Evolutionary conservation across 1,140 invertebrate species (phyloP).

Genomic region (Drosophila paulistorum): DNA sequence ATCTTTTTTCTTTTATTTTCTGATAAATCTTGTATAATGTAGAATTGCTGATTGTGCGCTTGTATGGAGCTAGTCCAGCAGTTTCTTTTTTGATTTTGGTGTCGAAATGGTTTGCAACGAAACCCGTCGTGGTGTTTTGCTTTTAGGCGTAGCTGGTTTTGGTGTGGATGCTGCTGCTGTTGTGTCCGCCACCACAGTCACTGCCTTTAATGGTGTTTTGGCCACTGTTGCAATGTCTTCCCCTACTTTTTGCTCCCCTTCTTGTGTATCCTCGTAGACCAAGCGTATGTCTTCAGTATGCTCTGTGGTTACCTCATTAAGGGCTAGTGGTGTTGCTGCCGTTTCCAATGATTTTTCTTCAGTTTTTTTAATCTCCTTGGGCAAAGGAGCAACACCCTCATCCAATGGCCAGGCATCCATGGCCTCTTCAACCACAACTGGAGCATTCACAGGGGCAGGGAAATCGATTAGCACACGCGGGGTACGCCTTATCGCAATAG

Average conservation of each 20-base stretch:
- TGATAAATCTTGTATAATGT: not conserved
- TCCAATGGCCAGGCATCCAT: slow-evolving; percentile 85
- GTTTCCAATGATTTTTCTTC: slow-evolving; percentile 44
- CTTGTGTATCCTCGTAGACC: slow-evolving; percentile 85
- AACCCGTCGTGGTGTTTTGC: slow-evolving; percentile 87
- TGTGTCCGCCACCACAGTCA: not conserved
- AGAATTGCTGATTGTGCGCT: slow-evolving; percentile 31
- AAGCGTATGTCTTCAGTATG: slow-evolving; percentile 87
- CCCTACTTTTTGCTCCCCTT: slow-evolving; percentile 47
- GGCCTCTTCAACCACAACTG: slow-evolving; percentile 84
- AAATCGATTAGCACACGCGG: slow-evolving; percentile 60
- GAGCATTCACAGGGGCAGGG: slow-evolving; percentile 46
- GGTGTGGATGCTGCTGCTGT: slow-evolving; percentile 28
- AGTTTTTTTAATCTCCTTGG: slow-evolving; percentile 10
- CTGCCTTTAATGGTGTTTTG: slow-evolving; percentile 22
- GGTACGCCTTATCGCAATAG: slow-evolving; percentile 71
- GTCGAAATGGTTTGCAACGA: slow-evolving; percentile 89
- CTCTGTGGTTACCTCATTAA: slow-evolving; percentile 82
- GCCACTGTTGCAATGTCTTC: slow-evolving; percentile 5
- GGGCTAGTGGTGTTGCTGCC: slow-evolving; percentile 58
- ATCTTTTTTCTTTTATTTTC: slow-evolving; percentile 24
- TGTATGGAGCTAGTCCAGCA: slow-evolving; percentile 43
- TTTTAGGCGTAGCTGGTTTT: slow-evolving; percentile 59
- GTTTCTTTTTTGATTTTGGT: slow-evolving; percentile 87
- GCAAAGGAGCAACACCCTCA: slow-evolving; percentile 33